phyloP scores from a whole-genome alignment of 2,888 invertebrate genomes.

The Tetragnatha montana region DNA sequence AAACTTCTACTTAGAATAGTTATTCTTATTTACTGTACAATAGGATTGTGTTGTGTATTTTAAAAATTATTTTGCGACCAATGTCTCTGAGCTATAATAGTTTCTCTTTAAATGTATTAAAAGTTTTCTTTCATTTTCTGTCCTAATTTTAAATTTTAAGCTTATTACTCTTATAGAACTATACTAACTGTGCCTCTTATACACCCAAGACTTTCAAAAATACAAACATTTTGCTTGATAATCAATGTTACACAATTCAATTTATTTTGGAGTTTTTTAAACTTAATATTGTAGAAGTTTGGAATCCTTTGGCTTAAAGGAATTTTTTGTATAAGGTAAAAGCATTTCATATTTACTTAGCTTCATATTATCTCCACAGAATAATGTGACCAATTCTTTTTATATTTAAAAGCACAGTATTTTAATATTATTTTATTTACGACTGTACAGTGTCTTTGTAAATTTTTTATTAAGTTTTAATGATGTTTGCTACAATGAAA shows the following conservation, averaged over 20 bases:
- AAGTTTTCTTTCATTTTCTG: no score
- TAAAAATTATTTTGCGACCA: no score
- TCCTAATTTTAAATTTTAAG: not conserved
- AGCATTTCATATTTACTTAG: not conserved
- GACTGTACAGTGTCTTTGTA: constrained; percentile 25
- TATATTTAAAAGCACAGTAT: constrained; percentile 37
- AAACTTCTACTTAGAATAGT: no score
- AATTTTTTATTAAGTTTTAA: constrained; percentile 35
- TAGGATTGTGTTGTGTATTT: no score
- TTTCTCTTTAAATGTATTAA: no score
- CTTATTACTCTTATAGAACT: not conserved
- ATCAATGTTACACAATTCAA: not conserved
- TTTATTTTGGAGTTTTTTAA: no score
- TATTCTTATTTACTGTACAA: no score
- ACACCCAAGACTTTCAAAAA: not conserved
- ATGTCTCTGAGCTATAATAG: no score
- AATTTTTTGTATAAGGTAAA: not conserved
- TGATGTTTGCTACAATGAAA: constrained; percentile 32
- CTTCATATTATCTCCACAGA: not conserved
- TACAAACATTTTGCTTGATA: not conserved
- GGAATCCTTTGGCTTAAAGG: not conserved
- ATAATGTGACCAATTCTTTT: constrained; percentile 11
- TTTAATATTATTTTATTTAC: constrained; percentile 30
- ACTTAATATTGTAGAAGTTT: no score
- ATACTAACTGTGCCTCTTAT: not conserved